These are phyloP conservation scores for Torymus tubicola DNA, from an alignment of 2,888 invertebrate species.

Conservation along the genomic window DNA sequence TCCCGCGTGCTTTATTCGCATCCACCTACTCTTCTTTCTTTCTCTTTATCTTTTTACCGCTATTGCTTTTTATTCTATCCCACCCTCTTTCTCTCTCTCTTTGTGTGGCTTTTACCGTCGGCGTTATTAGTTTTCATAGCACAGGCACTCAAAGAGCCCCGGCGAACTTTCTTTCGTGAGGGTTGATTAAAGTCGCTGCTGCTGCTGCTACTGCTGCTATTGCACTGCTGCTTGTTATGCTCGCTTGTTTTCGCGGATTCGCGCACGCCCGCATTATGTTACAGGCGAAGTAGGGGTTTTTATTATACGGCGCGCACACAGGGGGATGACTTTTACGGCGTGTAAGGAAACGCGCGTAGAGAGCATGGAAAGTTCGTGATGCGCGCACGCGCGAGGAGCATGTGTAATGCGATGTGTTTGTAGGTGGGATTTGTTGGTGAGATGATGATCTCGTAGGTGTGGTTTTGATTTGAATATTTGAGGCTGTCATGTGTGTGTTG, in stretches of 20 bases:
- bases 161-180: conserved; percentile 21
- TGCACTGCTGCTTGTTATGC: background rate
- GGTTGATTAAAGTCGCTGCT: conserved; percentile 14
- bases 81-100: background rate
- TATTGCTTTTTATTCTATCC: too few relatives aligned
- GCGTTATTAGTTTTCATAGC: conserved; percentile 60
- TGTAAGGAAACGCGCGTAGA: conserved; percentile 8
- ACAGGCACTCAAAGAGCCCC: conserved; percentile 23
- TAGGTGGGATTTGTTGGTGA: too few relatives aligned
- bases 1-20: too few relatives aligned
- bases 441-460: too few relatives aligned
- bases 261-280: background rate
- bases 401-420: too few relatives aligned
- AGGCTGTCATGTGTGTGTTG: too few relatives aligned
- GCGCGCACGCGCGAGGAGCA: background rate
- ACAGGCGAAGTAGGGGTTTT: too few relatives aligned
- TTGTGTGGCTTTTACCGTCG: conserved; percentile 10
- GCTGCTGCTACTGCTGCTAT: too few relatives aligned
- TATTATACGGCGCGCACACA: too few relatives aligned
- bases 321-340: background rate
- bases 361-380: background rate
- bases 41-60: too few relatives aligned
- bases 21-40: too few relatives aligned
- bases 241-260: background rate
- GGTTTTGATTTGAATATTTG: too few relatives aligned